Conservation (phyloP, 2,113 vertebrate species). For the Melanocharis versteri region DNA sequence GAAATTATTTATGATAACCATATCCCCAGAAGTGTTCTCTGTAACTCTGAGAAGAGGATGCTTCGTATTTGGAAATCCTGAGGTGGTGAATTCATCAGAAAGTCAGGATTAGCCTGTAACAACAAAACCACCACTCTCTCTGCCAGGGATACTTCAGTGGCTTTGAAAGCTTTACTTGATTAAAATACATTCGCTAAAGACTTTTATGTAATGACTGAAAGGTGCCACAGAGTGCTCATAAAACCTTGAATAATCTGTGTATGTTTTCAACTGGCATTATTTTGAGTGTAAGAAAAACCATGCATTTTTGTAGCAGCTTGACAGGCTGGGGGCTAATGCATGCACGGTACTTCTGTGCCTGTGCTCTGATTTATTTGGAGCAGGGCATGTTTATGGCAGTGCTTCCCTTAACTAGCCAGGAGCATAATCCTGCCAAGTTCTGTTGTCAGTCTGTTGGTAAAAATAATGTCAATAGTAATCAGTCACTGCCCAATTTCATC, state of each 20-base stretch:
- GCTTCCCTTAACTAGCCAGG: background rate
- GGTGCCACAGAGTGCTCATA: background rate
- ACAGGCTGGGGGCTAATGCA: background rate
- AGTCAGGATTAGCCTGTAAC: background rate
- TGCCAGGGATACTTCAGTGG: background rate
- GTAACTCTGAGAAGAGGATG: background rate
- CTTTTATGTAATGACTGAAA: background rate
- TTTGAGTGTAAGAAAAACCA: background rate
- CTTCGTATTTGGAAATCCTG: background rate
- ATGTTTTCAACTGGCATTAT: background rate
- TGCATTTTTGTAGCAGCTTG: background rate
- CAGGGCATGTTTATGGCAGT: background rate
- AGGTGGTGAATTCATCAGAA: background rate
- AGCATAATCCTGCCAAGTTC: slow-evolving; percentile 24
- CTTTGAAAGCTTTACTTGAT: background rate
- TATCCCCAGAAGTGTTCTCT: background rate
- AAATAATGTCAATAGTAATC: slow-evolving; percentile 2
- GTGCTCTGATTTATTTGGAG: background rate
- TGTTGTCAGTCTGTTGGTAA: background rate
- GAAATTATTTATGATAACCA: background rate
- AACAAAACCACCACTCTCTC: background rate
- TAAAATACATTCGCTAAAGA: background rate
- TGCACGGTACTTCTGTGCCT: background rate
- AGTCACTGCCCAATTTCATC: background rate
- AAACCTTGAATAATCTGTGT: background rate